phyloP scores from a whole-genome alignment of 92 coral and sea anemone genomes.

The Palythoa caribaeorum region DNA sequence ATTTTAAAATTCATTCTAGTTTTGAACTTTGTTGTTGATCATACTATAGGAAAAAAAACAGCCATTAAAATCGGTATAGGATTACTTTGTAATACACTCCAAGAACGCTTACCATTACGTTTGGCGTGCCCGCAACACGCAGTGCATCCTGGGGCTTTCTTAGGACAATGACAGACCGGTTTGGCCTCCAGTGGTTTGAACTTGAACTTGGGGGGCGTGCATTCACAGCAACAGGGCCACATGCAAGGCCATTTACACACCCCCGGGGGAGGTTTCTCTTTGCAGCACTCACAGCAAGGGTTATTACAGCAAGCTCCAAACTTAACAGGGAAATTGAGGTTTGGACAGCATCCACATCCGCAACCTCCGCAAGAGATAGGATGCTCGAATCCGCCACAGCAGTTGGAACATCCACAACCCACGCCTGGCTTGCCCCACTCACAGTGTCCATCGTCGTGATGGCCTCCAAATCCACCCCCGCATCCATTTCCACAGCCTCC shows the following conservation, averaged over 20 bases:
- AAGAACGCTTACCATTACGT: slow-evolving; percentile 31
- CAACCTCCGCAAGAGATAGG: slow-evolving; percentile 66
- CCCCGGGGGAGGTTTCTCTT: slow-evolving; percentile 81
- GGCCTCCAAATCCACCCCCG: slow-evolving; percentile 54
- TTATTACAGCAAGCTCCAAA: slow-evolving; percentile 80
- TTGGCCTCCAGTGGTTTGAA: slow-evolving; percentile 78
- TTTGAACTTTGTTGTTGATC: too few species aligned
- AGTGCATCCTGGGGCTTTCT: slow-evolving; percentile 67
- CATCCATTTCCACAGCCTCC: slow-evolving; percentile 67
- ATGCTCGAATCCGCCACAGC: slow-evolving; percentile 76
- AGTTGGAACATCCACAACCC: slow-evolving; percentile 58
- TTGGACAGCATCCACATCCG: slow-evolving; percentile 66
- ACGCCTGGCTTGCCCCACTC: slow-evolving; percentile 48
- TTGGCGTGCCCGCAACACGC: slow-evolving; percentile 65
- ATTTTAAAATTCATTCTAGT: too few species aligned
- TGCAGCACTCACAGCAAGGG: slow-evolving; percentile 78
- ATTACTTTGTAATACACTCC: slow-evolving; percentile 14
- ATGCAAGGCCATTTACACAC: slow-evolving; percentile 97
- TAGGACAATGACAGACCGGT: slow-evolving; percentile 90
- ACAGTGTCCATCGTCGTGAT: slow-evolving; percentile 16
- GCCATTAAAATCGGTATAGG: too few species aligned
- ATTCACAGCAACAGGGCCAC: slow-evolving; percentile 97
- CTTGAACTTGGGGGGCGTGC: slow-evolving; percentile 53
- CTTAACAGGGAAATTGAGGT: slow-evolving; percentile 68
- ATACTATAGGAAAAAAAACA: too few species aligned